Evolutionary conservation across 2,797 vertebrate species (phyloP), one percentile per base, ranked within the genome.

Genomic region (Cirrhinus mrigala): DNA sequence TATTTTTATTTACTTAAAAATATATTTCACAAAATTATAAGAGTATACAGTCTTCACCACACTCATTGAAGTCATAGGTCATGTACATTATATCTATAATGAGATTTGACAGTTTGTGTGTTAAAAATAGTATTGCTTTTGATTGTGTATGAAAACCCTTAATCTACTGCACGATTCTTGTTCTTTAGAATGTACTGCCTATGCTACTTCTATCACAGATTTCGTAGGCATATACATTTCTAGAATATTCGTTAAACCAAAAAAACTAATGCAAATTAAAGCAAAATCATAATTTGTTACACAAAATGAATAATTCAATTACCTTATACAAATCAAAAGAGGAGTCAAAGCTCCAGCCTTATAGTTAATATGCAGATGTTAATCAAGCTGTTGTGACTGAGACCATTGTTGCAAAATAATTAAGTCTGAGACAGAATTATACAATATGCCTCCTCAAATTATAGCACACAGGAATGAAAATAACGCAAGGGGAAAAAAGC

Each of bases 351-450:
- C 16, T 62, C n/a, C 46, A 37, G 14, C 40, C 24, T 33, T 81
- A 82, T 56, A 84, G 71, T 80, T 69, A 77, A 87, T 87, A 85
- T 88, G 54, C 62, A 83, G 76, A 88, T 88, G 66, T 80, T 79
- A 82, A 87, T 89, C 58, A 90, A 87, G 79, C 69, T 58, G 48
- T 81, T 79, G 81, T 37, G 76, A 88, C 83, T 56, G 24, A 77
- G 80, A 83, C 78, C 22, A 68, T 86, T 83, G 77, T 81, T 75
- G 79, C 81, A 83, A 73, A 88, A 88, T 81, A 80, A 84, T 87
- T 85, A 56, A 37, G 86, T 79, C 66, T 68, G 22, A 82, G 58
- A 81, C 22, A 20, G 75, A 85, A 74, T 85, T 80, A 79, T 52
- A 56, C 85, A 69, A 79, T 83, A 79, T 85, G 84, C 79, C 54